Percentiles rank a stretch among this genome's conserved stretches.
phyloP scores from a whole-genome alignment of 2,888 invertebrate genomes.

The Athalia circularis region DNA sequence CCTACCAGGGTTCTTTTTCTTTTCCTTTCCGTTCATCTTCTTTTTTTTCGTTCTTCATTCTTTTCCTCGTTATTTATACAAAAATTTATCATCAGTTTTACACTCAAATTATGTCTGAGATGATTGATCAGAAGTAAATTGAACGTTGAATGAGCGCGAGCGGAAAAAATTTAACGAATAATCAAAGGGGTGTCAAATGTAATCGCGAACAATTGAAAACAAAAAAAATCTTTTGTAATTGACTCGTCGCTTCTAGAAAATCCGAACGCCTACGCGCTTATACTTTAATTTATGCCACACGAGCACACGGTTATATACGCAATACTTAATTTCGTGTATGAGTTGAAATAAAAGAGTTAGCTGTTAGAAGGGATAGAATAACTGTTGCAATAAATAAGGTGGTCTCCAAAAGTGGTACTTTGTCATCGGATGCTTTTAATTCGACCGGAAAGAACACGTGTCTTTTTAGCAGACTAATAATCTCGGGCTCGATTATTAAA shows the following conservation, averaged over 20 bases:
- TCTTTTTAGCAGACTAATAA: slow-evolving; percentile 33
- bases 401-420: slow-evolving; percentile 41
- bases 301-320: neutral
- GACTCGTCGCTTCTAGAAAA: slow-evolving; percentile 25
- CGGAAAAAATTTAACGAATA: neutral
- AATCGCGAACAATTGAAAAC: neutral
- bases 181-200: neutral
- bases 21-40: no score
- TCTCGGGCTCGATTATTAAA: slow-evolving; percentile 33
- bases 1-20: neutral
- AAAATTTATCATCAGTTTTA: no score
- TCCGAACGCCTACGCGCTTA: slow-evolving; percentile 9
- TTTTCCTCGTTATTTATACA: neutral
- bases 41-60: neutral
- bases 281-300: slow-evolving; percentile 20
- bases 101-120: no score
- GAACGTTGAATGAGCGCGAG: neutral
- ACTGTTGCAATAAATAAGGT: slow-evolving; percentile 27
- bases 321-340: slow-evolving; percentile 16
- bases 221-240: slow-evolving; percentile 27
- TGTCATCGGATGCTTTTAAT: slow-evolving; percentile 38
- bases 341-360: neutral
- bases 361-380: neutral
- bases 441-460: slow-evolving; percentile 43
- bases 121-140: neutral